Percentiles rank a stretch among this genome's conserved stretches.
phyloP scores from a whole-genome alignment of 2,888 invertebrate species.

The Glyphotaelius pellucidus region DNA sequence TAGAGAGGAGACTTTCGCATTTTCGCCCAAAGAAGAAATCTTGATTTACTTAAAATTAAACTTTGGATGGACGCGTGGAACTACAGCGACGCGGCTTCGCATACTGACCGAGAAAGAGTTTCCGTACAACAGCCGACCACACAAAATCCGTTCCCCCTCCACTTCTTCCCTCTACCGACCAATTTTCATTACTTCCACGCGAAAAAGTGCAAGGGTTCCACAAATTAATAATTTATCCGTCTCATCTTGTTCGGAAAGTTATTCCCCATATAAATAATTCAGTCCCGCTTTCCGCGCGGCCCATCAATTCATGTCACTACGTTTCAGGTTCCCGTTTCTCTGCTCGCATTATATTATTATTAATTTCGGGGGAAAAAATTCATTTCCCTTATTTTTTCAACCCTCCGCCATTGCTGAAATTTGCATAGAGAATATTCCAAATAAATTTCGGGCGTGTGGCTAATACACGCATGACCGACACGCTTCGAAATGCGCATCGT shows the following conservation, averaged over 20 bases:
- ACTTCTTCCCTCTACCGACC: too few relatives aligned
- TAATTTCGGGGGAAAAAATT: constrained; percentile 40
- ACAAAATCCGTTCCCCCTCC: too few relatives aligned
- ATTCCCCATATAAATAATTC: background rate
- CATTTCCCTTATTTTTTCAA: constrained; percentile 47
- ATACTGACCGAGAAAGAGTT: too few relatives aligned
- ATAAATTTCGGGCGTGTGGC: constrained; percentile 28
- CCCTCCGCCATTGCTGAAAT: constrained; percentile 13
- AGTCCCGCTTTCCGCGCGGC: background rate
- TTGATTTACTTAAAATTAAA: too few relatives aligned
- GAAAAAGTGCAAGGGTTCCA: background rate
- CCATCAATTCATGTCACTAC: constrained; percentile 28
- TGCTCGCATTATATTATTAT: constrained; percentile 19
- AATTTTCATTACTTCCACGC: too few relatives aligned
- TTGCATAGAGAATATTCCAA: constrained; percentile 39
- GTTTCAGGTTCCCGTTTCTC: constrained; percentile 12
- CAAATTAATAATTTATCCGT: background rate
- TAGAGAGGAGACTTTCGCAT: too few relatives aligned
- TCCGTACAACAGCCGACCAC: too few relatives aligned
- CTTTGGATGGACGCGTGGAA: too few relatives aligned
- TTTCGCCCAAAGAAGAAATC: too few relatives aligned
- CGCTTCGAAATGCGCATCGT: background rate
- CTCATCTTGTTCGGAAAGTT: background rate
- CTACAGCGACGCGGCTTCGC: too few relatives aligned
- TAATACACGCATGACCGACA: constrained; percentile 6